Evolutionary conservation across 2,888 invertebrate species (phyloP).

Genomic region (Brassicogethes aeneus): DNA sequence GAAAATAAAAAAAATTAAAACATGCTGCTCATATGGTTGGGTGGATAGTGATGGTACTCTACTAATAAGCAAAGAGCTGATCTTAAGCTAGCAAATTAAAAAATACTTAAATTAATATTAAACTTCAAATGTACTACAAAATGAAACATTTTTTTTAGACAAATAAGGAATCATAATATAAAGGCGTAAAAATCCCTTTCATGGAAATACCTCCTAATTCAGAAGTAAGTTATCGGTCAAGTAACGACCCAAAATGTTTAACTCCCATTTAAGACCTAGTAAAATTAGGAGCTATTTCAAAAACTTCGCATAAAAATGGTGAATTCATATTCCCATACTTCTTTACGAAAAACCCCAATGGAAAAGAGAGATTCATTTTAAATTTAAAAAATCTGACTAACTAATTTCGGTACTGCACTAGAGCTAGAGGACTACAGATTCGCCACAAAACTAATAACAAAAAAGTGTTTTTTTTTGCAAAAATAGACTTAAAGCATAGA

Average conservation of each 20-base stretch:
- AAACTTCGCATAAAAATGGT: not conserved
- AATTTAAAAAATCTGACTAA: slow-evolving; percentile 2
- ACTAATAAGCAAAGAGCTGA: too few relatives aligned
- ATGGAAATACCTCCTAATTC: not conserved
- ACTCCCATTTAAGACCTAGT: not conserved
- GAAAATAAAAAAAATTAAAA: too few relatives aligned
- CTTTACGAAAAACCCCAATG: slow-evolving; percentile 4
- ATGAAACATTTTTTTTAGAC: too few relatives aligned
- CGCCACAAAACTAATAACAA: not conserved
- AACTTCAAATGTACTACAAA: too few relatives aligned
- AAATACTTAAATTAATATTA: too few relatives aligned
- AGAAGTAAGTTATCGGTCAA: not conserved
- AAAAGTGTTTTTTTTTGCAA: too few relatives aligned
- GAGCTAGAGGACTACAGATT: not conserved
- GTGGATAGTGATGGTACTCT: too few relatives aligned
- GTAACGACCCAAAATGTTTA: not conserved
- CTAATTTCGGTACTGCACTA: not conserved
- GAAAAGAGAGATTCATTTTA: slow-evolving; percentile 4
- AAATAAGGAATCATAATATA: too few relatives aligned
- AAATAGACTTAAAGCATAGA: slow-evolving; percentile 1
- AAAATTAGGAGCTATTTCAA: not conserved
- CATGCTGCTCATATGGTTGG: too few relatives aligned
- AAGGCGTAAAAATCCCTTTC: slow-evolving; percentile 4
- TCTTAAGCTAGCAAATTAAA: too few relatives aligned
- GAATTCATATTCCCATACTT: not conserved